A percentile compares a stretch with the other conserved stretches of the same genome.
Conservation (phyloP, 1,140 invertebrate genomes). For the Pomacea maculata region DNA sequence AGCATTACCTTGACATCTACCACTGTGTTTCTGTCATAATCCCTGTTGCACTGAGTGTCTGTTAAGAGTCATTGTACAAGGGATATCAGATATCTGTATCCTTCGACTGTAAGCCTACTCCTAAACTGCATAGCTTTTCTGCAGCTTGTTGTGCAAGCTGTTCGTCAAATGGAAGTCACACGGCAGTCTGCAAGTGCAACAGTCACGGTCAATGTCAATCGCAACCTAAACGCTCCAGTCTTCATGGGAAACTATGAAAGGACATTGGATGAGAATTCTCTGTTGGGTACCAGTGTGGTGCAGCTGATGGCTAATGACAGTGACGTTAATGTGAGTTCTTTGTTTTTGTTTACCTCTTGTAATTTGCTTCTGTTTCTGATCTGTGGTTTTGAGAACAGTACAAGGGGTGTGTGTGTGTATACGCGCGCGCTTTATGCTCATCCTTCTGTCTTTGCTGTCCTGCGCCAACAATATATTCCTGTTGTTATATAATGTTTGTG, state of each 20-base stretch:
- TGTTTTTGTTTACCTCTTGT: neutral
- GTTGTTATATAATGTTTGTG: too few relatives aligned
- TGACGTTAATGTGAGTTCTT: too few relatives aligned
- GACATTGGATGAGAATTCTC: constrained; percentile 82
- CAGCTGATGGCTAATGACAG: constrained; percentile 72
- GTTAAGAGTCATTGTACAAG: too few relatives aligned
- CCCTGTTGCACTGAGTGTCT: too few relatives aligned
- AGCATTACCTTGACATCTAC: too few relatives aligned
- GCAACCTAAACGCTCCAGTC: constrained; percentile 83
- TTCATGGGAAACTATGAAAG: constrained; percentile 77
- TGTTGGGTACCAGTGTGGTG: constrained; percentile 77
- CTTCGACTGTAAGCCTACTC: neutral
- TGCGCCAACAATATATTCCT: too few relatives aligned
- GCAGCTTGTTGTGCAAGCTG: constrained; percentile 43
- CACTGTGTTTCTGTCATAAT: too few relatives aligned
- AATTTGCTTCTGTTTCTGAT: constrained; percentile 17
- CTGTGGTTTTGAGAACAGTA: too few relatives aligned
- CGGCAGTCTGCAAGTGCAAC: constrained; percentile 72
- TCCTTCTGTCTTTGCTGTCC: too few relatives aligned
- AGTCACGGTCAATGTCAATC: constrained; percentile 78
- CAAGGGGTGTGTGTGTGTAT: too few relatives aligned
- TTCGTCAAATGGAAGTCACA: constrained; percentile 25
- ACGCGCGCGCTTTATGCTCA: too few relatives aligned
- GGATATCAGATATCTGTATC: too few relatives aligned
- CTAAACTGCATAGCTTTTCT: neutral